phyloP scores from a whole-genome alignment of 2,888 invertebrate genomes.

The Nephrocerus scutellatus region DNA sequence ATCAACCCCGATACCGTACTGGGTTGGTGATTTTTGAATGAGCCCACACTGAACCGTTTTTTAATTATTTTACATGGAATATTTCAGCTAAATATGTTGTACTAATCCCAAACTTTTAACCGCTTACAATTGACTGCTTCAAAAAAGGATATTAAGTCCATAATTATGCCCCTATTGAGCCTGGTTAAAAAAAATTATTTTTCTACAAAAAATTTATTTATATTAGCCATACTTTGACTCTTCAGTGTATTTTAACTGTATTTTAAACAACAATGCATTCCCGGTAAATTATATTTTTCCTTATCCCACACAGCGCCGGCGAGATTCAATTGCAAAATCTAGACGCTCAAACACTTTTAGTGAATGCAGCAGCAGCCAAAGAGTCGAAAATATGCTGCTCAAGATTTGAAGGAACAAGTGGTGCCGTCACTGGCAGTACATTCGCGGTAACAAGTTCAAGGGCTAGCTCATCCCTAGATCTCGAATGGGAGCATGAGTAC shows the following conservation, averaged over 20 bases:
- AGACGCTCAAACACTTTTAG: conserved; percentile 51
- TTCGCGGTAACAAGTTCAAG: conserved; percentile 51
- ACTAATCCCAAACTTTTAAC: no score
- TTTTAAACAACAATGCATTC: neutral
- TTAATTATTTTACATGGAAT: no score
- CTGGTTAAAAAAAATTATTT: no score
- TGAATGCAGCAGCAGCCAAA: conserved; percentile 41
- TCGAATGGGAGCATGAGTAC: conserved; percentile 66
- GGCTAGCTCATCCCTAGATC: conserved; percentile 58
- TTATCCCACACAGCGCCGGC: conserved; percentile 40
- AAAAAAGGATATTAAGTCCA: no score
- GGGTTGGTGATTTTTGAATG: no score
- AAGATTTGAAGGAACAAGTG: conserved; percentile 20
- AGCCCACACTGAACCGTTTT: no score
- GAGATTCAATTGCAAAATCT: conserved; percentile 57
- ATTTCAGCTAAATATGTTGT: no score
- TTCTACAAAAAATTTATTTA: neutral
- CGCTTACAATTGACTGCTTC: no score
- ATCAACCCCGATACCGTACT: no score
- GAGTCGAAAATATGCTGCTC: conserved; percentile 33
- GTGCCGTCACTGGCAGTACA: conserved; percentile 9
- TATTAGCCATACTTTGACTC: neutral
- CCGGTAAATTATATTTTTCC: neutral
- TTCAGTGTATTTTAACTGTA: conserved; percentile 1
- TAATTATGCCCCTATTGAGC: no score